These are phyloP conservation scores for Sinodicranocentrus sp. DNA, from an alignment of 2,888 invertebrate genomes.

Conservation along the genomic window DNA sequence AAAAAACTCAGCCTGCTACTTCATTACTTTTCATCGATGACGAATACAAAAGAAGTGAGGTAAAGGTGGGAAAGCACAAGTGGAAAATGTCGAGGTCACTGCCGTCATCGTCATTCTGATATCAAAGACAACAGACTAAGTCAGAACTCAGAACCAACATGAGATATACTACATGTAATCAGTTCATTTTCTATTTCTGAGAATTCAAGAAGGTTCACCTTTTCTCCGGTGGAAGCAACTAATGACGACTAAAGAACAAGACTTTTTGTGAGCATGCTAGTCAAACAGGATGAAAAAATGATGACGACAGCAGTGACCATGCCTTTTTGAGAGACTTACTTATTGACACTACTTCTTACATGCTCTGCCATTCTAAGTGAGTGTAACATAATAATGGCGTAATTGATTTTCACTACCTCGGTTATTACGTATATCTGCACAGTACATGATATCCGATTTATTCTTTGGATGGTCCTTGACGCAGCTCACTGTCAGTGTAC, in stretches of 20 bases:
- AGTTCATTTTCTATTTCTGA: neutral
- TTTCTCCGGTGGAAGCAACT: slow-evolving; percentile 19
- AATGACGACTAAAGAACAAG: slow-evolving; percentile 56
- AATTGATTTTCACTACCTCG: slow-evolving; percentile 28
- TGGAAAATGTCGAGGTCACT: slow-evolving; percentile 61
- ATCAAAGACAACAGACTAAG: slow-evolving; percentile 27
- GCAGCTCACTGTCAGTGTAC: too few species aligned
- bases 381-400: neutral
- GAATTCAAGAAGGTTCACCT: neutral
- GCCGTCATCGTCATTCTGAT: slow-evolving; percentile 51
- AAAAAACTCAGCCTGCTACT: neutral
- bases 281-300: slow-evolving; percentile 18
- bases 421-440: neutral
- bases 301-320: slow-evolving; percentile 65
- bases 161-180: slow-evolving; percentile 3
- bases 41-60: slow-evolving; percentile 27
- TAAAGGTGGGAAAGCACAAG: slow-evolving; percentile 1
- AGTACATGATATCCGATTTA: neutral
- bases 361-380: neutral
- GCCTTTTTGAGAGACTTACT: slow-evolving; percentile 34
- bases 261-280: slow-evolving; percentile 27
- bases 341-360: neutral
- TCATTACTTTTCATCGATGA: slow-evolving; percentile 42
- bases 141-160: neutral
- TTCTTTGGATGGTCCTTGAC: too few species aligned